A percentile compares a stretch with the other conserved stretches of the same genome.
Evolutionary conservation across 1,140 invertebrate genomes (phyloP).

Genomic region (Hypsibius dujardini): DNA sequence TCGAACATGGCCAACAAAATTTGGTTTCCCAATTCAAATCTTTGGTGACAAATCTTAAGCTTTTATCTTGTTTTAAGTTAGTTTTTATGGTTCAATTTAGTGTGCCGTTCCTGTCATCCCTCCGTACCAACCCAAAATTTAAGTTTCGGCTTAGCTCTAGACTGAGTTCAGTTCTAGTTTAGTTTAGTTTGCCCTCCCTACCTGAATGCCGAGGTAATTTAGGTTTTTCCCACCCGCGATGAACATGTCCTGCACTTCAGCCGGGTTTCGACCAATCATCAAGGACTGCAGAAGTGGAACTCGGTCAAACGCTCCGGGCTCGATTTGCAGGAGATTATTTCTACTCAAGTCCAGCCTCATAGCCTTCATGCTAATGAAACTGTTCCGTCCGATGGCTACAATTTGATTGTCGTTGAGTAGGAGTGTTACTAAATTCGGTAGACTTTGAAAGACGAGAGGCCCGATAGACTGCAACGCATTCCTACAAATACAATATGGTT

Average conservation of each 20-base stretch:
- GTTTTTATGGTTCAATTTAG: too few relatives aligned
- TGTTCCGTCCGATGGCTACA: slow-evolving; percentile 43
- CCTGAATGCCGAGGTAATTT: neutral
- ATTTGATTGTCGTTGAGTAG: slow-evolving; percentile 66
- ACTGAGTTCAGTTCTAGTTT: too few relatives aligned
- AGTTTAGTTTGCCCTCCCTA: too few relatives aligned
- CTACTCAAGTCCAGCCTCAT: slow-evolving; percentile 50
- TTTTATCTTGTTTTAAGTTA: too few relatives aligned
- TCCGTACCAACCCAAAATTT: too few relatives aligned
- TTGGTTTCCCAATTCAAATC: too few relatives aligned
- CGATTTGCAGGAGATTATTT: slow-evolving; percentile 55
- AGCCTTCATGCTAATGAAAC: slow-evolving; percentile 47
- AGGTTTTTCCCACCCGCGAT: neutral
- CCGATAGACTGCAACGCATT: slow-evolving; percentile 62
- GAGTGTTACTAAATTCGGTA: slow-evolving; percentile 57
- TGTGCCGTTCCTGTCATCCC: too few relatives aligned
- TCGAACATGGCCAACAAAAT: too few relatives aligned
- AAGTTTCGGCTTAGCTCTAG: too few relatives aligned
- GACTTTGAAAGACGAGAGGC: slow-evolving; percentile 50
- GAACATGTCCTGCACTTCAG: slow-evolving; percentile 49
- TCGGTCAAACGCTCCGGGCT: slow-evolving; percentile 51
- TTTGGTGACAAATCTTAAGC: too few relatives aligned
- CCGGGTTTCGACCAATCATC: slow-evolving; percentile 62
- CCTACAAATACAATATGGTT: slow-evolving; percentile 29
- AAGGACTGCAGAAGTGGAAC: slow-evolving; percentile 50